phyloP scores from a whole-genome alignment of 2,888 invertebrate species.

The Latheticus oryzae region DNA sequence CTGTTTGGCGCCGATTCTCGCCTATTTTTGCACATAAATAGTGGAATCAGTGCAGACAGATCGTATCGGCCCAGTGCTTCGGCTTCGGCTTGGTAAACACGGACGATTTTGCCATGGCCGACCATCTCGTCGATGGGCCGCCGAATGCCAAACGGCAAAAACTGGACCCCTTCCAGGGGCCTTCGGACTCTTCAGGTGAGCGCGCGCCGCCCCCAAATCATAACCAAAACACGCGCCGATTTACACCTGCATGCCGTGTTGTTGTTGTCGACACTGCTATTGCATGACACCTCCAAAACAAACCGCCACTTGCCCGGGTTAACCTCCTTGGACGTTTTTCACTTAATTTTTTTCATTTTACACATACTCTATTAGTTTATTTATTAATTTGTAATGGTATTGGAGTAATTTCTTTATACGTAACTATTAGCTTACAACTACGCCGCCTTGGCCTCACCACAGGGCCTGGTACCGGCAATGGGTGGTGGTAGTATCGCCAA shows the following conservation, averaged over 20 bases:
- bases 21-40: constrained; percentile 65
- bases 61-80: constrained; percentile 67
- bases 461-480: constrained; percentile 68
- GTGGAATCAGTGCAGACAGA: constrained; percentile 62
- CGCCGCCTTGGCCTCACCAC: constrained; percentile 67
- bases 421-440: constrained; percentile 67
- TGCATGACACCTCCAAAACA: constrained; percentile 33
- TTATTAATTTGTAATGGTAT: constrained; percentile 34
- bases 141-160: constrained; percentile 93
- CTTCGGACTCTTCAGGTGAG: constrained; percentile 85
- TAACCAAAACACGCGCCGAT: constrained; percentile 9
- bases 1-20: constrained; percentile 67
- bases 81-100: constrained; percentile 77
- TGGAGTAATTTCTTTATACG: constrained; percentile 49
- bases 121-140: constrained; percentile 94
- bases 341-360: background rate
- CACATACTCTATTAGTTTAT: constrained; percentile 19
- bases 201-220: constrained; percentile 3
- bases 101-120: constrained; percentile 77
- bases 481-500: constrained; percentile 71
- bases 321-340: constrained; percentile 5
- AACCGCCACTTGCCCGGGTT: constrained; percentile 17
- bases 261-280: constrained; percentile 13
- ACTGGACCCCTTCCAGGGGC: constrained; percentile 85
- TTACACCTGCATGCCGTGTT: constrained; percentile 19